These are phyloP conservation scores for Mustela nigripes DNA, from an alignment of 2,113 vertebrate species.

Conservation along the genomic window DNA sequence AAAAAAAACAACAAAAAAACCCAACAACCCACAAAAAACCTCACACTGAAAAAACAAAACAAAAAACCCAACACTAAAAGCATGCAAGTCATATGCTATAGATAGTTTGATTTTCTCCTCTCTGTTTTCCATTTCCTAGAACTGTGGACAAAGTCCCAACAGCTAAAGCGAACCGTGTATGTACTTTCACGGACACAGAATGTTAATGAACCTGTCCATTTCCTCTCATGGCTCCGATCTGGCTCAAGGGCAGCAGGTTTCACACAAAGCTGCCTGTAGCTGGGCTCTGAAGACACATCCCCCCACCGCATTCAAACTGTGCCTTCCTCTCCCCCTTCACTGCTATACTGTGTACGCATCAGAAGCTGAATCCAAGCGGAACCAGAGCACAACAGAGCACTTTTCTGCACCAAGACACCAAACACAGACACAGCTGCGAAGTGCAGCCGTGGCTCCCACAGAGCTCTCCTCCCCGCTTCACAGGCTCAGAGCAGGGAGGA, in stretches of 20 bases:
- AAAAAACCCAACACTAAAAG: background rate
- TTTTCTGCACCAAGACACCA: constrained; percentile 15
- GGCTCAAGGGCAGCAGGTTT: background rate
- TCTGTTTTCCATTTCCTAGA: background rate
- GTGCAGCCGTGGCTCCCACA: constrained; percentile 51
- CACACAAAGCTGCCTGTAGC: background rate
- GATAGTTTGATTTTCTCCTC: background rate
- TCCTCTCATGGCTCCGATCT: background rate
- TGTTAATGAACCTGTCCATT: background rate
- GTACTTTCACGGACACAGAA: background rate
- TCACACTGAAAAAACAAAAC: background rate
- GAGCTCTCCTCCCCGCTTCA: background rate
- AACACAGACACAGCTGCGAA: background rate
- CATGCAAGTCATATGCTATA: background rate
- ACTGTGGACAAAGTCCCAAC: background rate
- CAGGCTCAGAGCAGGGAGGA: constrained; percentile 29
- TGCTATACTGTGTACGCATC: fast-evolving
- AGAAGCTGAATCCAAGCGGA: background rate
- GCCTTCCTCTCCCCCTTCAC: fast-evolving
- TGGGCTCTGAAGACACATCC: background rate
- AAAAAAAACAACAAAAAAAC: too few species aligned
- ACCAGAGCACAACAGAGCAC: constrained; percentile 19
- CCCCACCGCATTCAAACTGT: background rate
- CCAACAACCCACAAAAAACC: too few species aligned
- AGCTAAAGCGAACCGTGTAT: background rate